These are phyloP conservation scores for Caenorhabditis macrosperma DNA, from an alignment of 2,888 invertebrate species.

Conservation along the genomic window DNA sequence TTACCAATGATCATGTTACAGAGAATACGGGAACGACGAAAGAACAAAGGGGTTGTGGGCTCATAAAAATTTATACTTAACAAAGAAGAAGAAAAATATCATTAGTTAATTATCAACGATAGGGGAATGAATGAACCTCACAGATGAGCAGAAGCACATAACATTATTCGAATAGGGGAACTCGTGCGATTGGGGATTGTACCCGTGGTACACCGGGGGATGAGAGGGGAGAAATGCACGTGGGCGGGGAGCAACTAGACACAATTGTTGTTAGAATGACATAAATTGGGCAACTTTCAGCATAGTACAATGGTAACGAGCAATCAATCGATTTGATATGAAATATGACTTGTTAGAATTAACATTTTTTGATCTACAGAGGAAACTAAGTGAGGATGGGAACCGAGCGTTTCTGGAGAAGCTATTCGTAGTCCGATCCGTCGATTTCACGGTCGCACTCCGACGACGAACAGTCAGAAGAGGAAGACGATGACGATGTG, in stretches of 20 bases:
- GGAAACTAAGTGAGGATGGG: background rate
- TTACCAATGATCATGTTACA: no score
- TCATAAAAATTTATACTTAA: slow-evolving; percentile 53
- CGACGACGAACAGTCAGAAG: slow-evolving; percentile 17
- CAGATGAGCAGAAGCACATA: background rate
- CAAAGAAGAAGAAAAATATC: slow-evolving; percentile 36
- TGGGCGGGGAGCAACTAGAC: slow-evolving; percentile 26
- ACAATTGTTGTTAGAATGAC: slow-evolving; percentile 47
- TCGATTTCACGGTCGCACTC: background rate
- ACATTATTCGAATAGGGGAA: slow-evolving; percentile 10
- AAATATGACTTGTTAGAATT: slow-evolving; percentile 19
- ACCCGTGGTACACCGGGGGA: slow-evolving; percentile 46
- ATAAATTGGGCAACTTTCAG: slow-evolving; percentile 45
- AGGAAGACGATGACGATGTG: slow-evolving; percentile 6
- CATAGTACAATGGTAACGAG: slow-evolving; percentile 30
- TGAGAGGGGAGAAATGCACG: background rate
- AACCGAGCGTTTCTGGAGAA: background rate
- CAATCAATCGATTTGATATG: slow-evolving; percentile 13
- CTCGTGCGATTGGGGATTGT: slow-evolving; percentile 4
- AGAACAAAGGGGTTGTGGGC: slow-evolving; percentile 2
- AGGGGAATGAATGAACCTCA: slow-evolving; percentile 14
- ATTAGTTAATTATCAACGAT: slow-evolving; percentile 56
- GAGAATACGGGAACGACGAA: background rate
- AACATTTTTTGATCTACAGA: slow-evolving; percentile 20
- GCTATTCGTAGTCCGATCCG: background rate